These are phyloP conservation scores for Sinhomidia bicolor DNA, from an alignment of 2,888 invertebrate species.

Conservation along the genomic window DNA sequence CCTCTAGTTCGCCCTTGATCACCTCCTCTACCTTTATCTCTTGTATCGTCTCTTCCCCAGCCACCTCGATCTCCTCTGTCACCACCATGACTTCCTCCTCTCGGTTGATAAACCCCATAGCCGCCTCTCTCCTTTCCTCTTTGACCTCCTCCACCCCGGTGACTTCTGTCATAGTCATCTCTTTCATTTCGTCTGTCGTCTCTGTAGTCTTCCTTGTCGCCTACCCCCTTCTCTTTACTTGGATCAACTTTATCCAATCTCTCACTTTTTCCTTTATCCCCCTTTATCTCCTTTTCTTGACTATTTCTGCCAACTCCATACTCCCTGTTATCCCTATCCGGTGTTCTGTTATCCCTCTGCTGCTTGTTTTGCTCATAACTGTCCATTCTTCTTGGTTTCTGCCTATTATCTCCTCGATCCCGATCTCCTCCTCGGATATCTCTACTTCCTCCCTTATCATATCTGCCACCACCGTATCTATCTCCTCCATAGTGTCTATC, in stretches of 20 bases:
- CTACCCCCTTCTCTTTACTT: slow-evolving; percentile 16
- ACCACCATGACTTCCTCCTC: slow-evolving; percentile 46
- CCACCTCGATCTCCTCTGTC: slow-evolving; percentile 16
- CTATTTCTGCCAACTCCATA: slow-evolving; percentile 46
- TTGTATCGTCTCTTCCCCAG: slow-evolving; percentile 52
- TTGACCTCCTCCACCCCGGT: slow-evolving; percentile 48
- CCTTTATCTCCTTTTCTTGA: slow-evolving; percentile 56
- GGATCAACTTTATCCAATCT: slow-evolving; percentile 52
- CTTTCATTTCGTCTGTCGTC: slow-evolving; percentile 50
- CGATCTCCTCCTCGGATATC: slow-evolving; percentile 1
- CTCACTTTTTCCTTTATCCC: slow-evolving; percentile 19
- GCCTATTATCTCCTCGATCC: slow-evolving; percentile 35
- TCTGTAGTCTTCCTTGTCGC: slow-evolving; percentile 55
- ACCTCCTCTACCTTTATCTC: slow-evolving; percentile 9
- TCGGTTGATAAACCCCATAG: slow-evolving; percentile 75
- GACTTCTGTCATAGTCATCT: slow-evolving; percentile 58
- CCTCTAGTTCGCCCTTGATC: slow-evolving; percentile 17
- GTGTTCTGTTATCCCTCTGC: slow-evolving; percentile 64
- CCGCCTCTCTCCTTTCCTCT: slow-evolving; percentile 73
- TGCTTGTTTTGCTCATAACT: slow-evolving; percentile 51
- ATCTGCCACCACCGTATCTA: not conserved
- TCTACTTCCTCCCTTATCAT: not conserved
- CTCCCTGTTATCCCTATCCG: slow-evolving; percentile 65
- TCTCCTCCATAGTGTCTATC: slow-evolving; percentile 41
- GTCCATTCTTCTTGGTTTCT: slow-evolving; percentile 68